Conservation (phyloP, 2,113 vertebrate species). For the Hemibagrus wyckioides region DNA sequence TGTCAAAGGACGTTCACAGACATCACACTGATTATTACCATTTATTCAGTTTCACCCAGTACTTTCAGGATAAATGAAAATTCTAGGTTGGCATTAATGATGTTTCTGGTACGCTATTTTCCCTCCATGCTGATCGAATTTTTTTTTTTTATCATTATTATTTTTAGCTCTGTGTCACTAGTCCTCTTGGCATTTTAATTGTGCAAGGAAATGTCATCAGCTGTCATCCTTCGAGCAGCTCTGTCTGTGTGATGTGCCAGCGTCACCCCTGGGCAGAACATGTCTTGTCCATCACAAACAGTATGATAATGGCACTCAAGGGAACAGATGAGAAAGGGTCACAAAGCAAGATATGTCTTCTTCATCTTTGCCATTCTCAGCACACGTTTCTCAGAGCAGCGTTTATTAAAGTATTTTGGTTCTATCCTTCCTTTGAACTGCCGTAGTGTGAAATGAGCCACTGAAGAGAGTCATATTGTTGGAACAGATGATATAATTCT, state of each 20-base stretch:
- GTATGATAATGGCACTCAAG: constrained; percentile 56
- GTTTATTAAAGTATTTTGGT: constrained; percentile 10
- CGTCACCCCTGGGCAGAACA: constrained; percentile 51
- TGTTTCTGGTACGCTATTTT: background rate
- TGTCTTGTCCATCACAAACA: constrained; percentile 54
- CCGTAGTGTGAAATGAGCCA: constrained; percentile 33
- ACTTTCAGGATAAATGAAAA: background rate
- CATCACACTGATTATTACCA: background rate
- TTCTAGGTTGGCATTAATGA: background rate
- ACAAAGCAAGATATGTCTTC: constrained; percentile 52
- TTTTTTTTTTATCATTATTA: background rate
- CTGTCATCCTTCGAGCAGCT: constrained; percentile 40
- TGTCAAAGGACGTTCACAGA: background rate
- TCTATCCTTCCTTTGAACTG: constrained; percentile 6
- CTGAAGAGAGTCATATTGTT: background rate
- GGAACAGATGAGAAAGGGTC: constrained; percentile 52
- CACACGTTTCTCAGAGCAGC: background rate
- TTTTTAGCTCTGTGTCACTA: constrained; percentile 26
- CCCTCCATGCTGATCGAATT: background rate
- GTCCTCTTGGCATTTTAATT: constrained; percentile 49
- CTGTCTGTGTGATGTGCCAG: constrained; percentile 55
- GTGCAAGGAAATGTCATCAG: constrained; percentile 38
- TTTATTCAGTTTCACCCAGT: background rate
- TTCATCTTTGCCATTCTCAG: constrained; percentile 24
- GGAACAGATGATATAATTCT: constrained; percentile 4